Evolutionary conservation across 2,888 invertebrate species (phyloP), one percentile per base, ranked within the genome.

Genomic region (Papilio elwesi): DNA sequence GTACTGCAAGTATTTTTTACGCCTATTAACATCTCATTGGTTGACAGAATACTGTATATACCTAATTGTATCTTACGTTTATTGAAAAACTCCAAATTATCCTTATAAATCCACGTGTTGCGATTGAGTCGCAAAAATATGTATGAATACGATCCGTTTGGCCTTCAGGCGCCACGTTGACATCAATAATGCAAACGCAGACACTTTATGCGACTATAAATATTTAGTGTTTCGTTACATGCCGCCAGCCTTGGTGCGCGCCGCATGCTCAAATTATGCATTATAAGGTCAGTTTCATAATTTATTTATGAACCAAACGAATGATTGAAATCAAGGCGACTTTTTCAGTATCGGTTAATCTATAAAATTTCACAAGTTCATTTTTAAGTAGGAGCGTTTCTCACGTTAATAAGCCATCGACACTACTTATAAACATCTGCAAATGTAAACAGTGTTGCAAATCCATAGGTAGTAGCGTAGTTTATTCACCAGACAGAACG

Each of bases 121-220:
- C 57, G 15, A 15, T 71, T 49, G 6, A 43, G 11, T 53, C 13
- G 26, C 53, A 64, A 64, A 63, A 52, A 64, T 64, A 70, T 64
- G 62, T 63, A 63, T 70, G 15, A 13, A 64, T 70, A 53, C 64
- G 13, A 0, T 12, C 49, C 57, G 55, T 11, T 55, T 49, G 65
- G 49, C 65, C 57, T 65, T 66, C 65, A 65, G 63, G 16, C 47
- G 48, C 63, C 70, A 63, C 63, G 63, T 64, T 64, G 47, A 7
- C 47, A 70, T 70, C 12, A 70, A 70, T 70, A 70, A 70, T 70
- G 53, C 70, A 63, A 11, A 16, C 64, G 52, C 52, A 13, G 10
- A 12, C 43, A 52, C 52, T 26, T 53, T 43, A 53, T 52, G 52
- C 16, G 63, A 13, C 16, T 51, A 70, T 70, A 51, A 65, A 71